phyloP scores from a whole-genome alignment of 2,888 invertebrate species.

The Spicauda simplicius region DNA sequence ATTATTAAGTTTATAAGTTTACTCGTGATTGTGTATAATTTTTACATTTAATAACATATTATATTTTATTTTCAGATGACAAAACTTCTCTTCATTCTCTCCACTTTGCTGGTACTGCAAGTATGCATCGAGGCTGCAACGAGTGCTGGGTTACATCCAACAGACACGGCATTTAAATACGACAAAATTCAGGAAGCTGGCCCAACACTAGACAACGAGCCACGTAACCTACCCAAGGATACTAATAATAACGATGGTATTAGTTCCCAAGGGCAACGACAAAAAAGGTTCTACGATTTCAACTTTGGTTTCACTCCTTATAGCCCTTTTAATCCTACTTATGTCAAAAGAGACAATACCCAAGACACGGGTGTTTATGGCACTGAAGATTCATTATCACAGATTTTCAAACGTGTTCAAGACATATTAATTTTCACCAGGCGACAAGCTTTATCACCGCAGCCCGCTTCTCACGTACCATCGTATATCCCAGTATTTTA shows the following conservation, averaged over 20 bases:
- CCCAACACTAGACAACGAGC: constrained; percentile 48
- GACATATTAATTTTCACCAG: constrained; percentile 40
- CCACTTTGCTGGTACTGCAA: constrained; percentile 57
- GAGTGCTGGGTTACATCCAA: constrained; percentile 41
- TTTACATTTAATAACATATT: not conserved
- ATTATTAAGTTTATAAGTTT: no score
- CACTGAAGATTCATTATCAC: constrained; percentile 40
- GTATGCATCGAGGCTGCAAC: constrained; percentile 59
- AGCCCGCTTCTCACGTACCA: constrained; percentile 32
- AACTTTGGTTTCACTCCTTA: constrained; percentile 39
- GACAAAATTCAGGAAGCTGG: constrained; percentile 39
- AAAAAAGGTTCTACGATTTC: constrained; percentile 52
- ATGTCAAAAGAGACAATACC: constrained; percentile 42
- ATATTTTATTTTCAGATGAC: constrained; percentile 70
- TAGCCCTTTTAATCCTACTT: constrained; percentile 34
- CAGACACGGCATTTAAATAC: constrained; percentile 48
- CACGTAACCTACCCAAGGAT: constrained; percentile 46
- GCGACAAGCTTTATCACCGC: constrained; percentile 38
- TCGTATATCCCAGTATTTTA: constrained; percentile 42
- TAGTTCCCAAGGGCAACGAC: constrained; percentile 44
- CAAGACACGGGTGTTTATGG: constrained; percentile 42
- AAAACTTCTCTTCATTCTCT: constrained; percentile 47
- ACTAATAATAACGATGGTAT: constrained; percentile 40
- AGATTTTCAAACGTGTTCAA: constrained; percentile 45
- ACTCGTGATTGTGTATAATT: no score